A percentile compares a stretch with the other conserved stretches of the same genome.
Evolutionary conservation across 2,888 invertebrate genomes (phyloP).

Genomic region (Phania funesta): DNA sequence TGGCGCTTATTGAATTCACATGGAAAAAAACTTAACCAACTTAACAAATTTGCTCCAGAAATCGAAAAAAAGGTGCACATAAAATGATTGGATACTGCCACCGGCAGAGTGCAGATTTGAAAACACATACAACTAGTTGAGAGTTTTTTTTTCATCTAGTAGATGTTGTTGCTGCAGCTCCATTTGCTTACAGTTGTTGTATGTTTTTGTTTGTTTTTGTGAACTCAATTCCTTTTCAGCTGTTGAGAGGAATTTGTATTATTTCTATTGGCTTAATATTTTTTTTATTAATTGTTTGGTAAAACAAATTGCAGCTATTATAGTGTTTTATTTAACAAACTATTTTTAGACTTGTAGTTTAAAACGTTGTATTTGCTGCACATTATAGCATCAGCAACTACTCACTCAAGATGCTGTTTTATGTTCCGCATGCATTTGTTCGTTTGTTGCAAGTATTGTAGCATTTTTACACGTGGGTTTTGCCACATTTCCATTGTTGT

Average conservation of each 20-base stretch:
- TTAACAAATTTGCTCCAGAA: constrained; percentile 55
- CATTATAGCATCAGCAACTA: constrained; percentile 1
- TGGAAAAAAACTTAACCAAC: constrained; percentile 29
- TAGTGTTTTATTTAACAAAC: neutral
- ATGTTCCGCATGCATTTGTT: constrained; percentile 8
- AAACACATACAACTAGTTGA: neutral
- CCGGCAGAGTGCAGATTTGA: constrained; percentile 1
- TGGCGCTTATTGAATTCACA: constrained; percentile 48
- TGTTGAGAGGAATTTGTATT: constrained; percentile 46
- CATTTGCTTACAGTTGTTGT: constrained; percentile 1
- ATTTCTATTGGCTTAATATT: constrained; percentile 38
- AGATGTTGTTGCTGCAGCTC: neutral
- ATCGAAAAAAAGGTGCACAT: constrained; percentile 25
- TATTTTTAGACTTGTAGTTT: too few species aligned
- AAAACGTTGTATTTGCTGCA: neutral
- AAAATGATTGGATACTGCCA: constrained; percentile 33
- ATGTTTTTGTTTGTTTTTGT: too few species aligned
- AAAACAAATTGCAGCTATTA: constrained; percentile 17
- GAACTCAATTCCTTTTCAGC: constrained; percentile 28
- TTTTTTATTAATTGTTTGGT: neutral
- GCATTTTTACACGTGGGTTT: constrained; percentile 47
- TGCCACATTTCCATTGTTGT: neutral
- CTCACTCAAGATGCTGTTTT: neutral
- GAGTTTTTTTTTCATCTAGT: constrained; percentile 1
- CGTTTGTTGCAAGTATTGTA: constrained; percentile 12